These are phyloP conservation scores for Allobates femoralis DNA, from an alignment of 2,797 vertebrate genomes.

Conservation along the genomic window DNA sequence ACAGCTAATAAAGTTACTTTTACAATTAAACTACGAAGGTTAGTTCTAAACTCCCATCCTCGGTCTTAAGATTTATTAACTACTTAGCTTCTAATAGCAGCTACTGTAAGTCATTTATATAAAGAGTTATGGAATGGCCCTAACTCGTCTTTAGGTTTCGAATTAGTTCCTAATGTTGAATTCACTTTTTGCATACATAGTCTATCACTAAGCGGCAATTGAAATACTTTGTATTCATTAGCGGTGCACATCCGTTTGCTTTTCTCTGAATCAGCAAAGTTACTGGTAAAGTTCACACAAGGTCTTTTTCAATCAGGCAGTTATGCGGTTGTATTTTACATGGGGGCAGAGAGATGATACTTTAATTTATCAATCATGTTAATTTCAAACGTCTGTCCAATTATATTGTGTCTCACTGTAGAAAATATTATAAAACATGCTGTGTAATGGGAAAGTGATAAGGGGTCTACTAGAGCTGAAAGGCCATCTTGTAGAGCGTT, in stretches of 20 bases:
- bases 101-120: conserved; percentile 38
- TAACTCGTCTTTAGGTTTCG: conserved; percentile 16
- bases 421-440: not conserved
- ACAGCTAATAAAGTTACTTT: conserved; percentile 38
- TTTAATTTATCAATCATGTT: not conserved
- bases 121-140: not conserved
- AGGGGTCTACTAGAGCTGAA: not conserved
- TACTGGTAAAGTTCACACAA: conserved; percentile 25
- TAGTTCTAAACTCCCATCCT: conserved; percentile 2
- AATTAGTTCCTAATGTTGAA: conserved; percentile 26
- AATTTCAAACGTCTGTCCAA: conserved; percentile 8
- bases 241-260: conserved; percentile 21
- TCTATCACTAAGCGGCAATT: conserved; percentile 34
- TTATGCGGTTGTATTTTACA: conserved; percentile 2
- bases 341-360: not conserved
- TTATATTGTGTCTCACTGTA: not conserved
- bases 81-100: conserved; percentile 3
- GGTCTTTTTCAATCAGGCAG: conserved; percentile 21
- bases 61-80: conserved; percentile 23
- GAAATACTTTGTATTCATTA: conserved; percentile 49
- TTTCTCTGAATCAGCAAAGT: conserved; percentile 35
- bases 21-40: conserved; percentile 25
- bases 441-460: not conserved
- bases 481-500: not conserved
- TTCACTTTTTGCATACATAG: conserved; percentile 27